Percentiles rank a stretch among this genome's conserved stretches.
phyloP scores from a whole-genome alignment of 1,140 invertebrate species.

The Drosophila nebulosa region DNA sequence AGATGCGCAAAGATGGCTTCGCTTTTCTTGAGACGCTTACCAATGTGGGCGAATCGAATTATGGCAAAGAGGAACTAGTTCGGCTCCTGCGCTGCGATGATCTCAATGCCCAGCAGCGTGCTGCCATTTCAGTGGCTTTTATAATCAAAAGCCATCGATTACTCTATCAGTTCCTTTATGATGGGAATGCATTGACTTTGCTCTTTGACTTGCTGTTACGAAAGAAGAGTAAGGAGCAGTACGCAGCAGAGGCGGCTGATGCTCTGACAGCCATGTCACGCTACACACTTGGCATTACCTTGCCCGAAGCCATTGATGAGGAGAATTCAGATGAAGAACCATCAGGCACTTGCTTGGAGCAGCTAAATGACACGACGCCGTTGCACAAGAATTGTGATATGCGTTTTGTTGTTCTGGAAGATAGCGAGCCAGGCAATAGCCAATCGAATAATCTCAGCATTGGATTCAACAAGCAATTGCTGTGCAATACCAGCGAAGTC shows the following conservation, averaged over 20 bases:
- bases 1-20: slow-evolving; percentile 71
- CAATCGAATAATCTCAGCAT: slow-evolving; percentile 28
- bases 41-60: slow-evolving; percentile 78
- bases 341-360: slow-evolving; percentile 18
- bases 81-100: slow-evolving; percentile 69
- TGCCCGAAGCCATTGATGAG: slow-evolving; percentile 40
- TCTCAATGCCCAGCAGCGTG: slow-evolving; percentile 61
- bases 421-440: not conserved
- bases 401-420: slow-evolving; percentile 58
- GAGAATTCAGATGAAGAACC: slow-evolving; percentile 11
- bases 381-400: slow-evolving; percentile 67
- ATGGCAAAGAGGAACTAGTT: slow-evolving; percentile 75
- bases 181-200: slow-evolving; percentile 65
- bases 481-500: slow-evolving; percentile 75
- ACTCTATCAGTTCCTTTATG: slow-evolving; percentile 73
- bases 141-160: slow-evolving; percentile 72
- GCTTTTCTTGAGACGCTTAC: slow-evolving; percentile 72
- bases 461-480: slow-evolving; percentile 73
- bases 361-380: slow-evolving; percentile 8
- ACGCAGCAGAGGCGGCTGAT: slow-evolving; percentile 69
- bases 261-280: slow-evolving; percentile 69
- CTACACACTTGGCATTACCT: slow-evolving; percentile 60
- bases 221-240: slow-evolving; percentile 58
- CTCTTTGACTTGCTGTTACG: slow-evolving; percentile 69
- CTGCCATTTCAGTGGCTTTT: slow-evolving; percentile 72